Evolutionary conservation across 2,888 invertebrate genomes (phyloP).

Genomic region (Dryococelus australis): DNA sequence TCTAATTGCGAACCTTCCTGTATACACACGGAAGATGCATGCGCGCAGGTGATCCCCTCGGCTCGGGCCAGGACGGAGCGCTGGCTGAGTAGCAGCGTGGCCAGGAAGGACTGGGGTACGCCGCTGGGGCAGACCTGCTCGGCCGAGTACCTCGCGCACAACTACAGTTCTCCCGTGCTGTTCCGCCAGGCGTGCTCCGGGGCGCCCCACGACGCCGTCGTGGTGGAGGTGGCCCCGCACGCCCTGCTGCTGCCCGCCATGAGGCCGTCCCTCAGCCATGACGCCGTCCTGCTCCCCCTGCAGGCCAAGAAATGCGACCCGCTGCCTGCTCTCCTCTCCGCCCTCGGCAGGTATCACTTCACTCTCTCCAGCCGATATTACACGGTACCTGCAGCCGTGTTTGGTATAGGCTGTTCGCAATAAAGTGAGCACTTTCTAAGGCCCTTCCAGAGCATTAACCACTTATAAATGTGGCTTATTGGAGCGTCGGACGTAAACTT

Average conservation of each 20-base stretch:
- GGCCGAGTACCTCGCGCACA: constrained; percentile 20
- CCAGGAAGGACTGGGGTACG: neutral
- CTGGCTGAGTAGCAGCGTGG: constrained; percentile 21
- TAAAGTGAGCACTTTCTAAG: no score
- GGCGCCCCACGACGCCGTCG: neutral
- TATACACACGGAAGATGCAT: no score
- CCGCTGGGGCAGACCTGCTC: neutral
- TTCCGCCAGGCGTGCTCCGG: constrained; percentile 4
- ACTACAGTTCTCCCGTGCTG: constrained; percentile 24
- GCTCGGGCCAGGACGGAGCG: neutral
- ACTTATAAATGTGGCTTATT: no score
- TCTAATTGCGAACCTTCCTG: no score
- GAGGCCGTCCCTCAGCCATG: neutral
- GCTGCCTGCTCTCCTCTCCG: neutral
- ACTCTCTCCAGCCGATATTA: no score
- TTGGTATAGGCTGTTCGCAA: no score
- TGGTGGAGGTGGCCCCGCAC: constrained; percentile 26
- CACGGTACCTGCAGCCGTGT: no score
- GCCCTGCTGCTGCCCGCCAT: constrained; percentile 6
- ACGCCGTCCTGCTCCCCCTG: neutral
- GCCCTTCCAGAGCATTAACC: no score
- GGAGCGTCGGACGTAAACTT: no score
- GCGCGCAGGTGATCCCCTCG: neutral
- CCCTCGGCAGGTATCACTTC: neutral
- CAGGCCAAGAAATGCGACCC: neutral